These are phyloP conservation scores for Perizoma affinitatum DNA, from an alignment of 2,888 invertebrate species.

Conservation along the genomic window DNA sequence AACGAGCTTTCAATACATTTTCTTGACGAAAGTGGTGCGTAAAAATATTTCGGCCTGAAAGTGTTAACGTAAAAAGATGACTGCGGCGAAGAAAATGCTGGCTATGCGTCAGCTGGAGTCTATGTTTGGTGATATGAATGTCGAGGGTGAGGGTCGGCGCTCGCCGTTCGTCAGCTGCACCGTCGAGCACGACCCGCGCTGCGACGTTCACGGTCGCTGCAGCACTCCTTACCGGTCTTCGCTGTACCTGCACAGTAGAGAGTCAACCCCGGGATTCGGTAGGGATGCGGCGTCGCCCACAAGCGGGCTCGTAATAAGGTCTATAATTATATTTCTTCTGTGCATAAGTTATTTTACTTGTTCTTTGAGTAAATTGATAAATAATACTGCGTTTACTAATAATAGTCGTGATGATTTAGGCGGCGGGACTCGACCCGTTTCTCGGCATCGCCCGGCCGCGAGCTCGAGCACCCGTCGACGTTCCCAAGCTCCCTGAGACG, in stretches of 20 bases:
- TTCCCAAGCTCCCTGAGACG: constrained; percentile 88
- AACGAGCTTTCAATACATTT: constrained; percentile 44
- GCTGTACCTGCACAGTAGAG: constrained; percentile 75
- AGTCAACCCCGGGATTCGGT: constrained; percentile 83
- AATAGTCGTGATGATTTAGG: constrained; percentile 63
- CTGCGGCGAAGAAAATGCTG: constrained; percentile 85
- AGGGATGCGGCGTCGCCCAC: constrained; percentile 81
- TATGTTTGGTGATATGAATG: constrained; percentile 87
- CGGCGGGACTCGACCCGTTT: constrained; percentile 85
- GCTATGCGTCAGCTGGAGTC: constrained; percentile 89
- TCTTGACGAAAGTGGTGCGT: constrained; percentile 53
- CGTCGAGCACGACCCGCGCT: constrained; percentile 85
- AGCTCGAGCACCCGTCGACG: constrained; percentile 87
- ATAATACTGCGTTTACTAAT: constrained; percentile 24
- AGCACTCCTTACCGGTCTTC: constrained; percentile 74
- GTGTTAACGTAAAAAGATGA: constrained; percentile 63
- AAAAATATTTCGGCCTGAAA: constrained; percentile 45
- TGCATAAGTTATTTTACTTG: too few species aligned
- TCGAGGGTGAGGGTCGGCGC: constrained; percentile 79
- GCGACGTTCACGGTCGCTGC: constrained; percentile 88
- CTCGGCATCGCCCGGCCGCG: constrained; percentile 83
- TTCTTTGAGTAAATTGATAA: background rate
- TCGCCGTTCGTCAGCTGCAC: constrained; percentile 78
- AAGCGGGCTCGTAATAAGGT: constrained; percentile 78
- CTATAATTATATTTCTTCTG: constrained; percentile 41